Evolutionary conservation across 2,113 vertebrate genomes (phyloP).

Genomic region (Agapornis roseicollis): DNA sequence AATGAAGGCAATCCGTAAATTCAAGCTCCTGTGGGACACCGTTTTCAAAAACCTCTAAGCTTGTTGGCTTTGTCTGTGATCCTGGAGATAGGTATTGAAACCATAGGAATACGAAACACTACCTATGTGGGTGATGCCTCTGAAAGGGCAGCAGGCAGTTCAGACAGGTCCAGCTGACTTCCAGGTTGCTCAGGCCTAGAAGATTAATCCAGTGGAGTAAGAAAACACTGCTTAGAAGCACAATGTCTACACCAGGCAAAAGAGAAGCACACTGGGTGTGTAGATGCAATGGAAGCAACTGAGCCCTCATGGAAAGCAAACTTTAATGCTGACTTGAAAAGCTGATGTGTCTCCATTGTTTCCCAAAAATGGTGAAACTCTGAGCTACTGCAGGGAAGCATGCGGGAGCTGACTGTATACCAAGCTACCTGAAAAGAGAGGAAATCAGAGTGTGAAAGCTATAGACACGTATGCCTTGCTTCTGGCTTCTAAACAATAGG

Average conservation of each 20-base stretch:
- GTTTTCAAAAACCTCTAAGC: neutral
- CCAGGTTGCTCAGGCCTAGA: neutral
- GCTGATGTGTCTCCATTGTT: neutral
- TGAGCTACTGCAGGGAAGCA: neutral
- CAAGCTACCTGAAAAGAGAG: no score
- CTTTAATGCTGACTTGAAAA: no score
- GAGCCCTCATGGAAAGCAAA: neutral
- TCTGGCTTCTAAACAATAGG: neutral
- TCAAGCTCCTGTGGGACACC: neutral
- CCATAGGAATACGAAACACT: neutral
- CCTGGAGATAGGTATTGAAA: neutral
- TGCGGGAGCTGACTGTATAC: no score
- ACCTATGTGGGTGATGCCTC: neutral
- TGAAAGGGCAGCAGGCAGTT: neutral
- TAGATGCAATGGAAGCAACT: neutral
- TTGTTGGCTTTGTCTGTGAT: neutral
- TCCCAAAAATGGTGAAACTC: neutral
- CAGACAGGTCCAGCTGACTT: neutral
- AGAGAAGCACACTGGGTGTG: fast-evolving
- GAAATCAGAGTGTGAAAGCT: no score
- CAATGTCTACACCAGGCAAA: neutral
- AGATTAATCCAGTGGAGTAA: neutral
- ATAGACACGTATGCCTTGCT: neutral
- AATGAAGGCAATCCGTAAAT: neutral
- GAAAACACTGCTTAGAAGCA: neutral